Evolutionary conservation across 2,888 invertebrate genomes (phyloP).

Genomic region (Cryptophagus acutangulus): DNA sequence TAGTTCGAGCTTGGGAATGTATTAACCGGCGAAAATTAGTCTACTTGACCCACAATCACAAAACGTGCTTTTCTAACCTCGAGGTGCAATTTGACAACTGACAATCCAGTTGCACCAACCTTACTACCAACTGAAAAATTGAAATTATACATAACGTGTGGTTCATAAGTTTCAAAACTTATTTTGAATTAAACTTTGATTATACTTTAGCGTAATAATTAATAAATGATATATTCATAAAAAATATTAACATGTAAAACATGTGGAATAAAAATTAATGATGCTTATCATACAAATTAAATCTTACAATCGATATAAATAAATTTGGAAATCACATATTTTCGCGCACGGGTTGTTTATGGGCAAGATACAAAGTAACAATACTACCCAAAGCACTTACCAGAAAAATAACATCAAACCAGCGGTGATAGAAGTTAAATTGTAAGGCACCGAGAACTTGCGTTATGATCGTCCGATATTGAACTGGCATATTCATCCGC

Average conservation of each 20-base stretch:
- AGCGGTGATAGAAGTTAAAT: constrained; percentile 98
- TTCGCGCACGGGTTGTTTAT: constrained; percentile 58
- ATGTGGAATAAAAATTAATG: too few relatives aligned
- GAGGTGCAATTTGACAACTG: constrained; percentile 2
- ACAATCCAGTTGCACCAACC: background rate
- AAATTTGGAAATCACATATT: constrained; percentile 24
- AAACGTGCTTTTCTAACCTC: background rate
- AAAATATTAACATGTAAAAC: too few relatives aligned
- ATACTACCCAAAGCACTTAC: constrained; percentile 95
- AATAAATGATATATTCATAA: too few relatives aligned
- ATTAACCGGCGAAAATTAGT: background rate
- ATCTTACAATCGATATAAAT: too few relatives aligned
- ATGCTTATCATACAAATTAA: too few relatives aligned
- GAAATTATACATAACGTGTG: background rate
- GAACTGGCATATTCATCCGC: constrained; percentile 99
- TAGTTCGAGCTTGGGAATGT: background rate
- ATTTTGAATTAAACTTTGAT: background rate
- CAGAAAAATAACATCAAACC: constrained; percentile 99
- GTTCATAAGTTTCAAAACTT: background rate
- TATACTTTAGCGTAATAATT: too few relatives aligned
- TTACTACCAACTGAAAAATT: too few relatives aligned
- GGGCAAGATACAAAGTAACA: constrained; percentile 90
- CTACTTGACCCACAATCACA: background rate
- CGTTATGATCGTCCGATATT: constrained; percentile 89
- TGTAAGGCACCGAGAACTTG: constrained; percentile 94